These are phyloP conservation scores for Hippoglossus stenolepis DNA, from an alignment of 2,113 vertebrate genomes.

Conservation along the genomic window DNA sequence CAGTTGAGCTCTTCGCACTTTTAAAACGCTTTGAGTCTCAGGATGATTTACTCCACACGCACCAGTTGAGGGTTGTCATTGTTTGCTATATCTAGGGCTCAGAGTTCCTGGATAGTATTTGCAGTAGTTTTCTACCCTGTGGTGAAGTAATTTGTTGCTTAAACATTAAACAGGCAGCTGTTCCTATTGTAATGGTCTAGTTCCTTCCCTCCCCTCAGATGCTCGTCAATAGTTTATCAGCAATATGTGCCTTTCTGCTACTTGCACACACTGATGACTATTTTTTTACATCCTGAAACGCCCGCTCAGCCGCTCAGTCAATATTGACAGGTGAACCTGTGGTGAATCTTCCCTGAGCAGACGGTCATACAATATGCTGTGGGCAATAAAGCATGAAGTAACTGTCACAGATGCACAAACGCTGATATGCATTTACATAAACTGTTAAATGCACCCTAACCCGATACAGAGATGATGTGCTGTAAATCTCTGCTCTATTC, in stretches of 20 bases:
- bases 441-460: background rate
- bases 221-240: constrained; percentile 1
- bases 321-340: constrained; percentile 53
- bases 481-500: background rate
- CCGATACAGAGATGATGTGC: no score
- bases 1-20: background rate
- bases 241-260: background rate
- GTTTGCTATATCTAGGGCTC: background rate
- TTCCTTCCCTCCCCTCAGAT: background rate
- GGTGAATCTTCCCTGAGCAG: constrained; percentile 11
- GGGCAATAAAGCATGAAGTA: constrained; percentile 22
- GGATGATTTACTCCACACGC: background rate
- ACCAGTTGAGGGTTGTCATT: background rate
- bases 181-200: background rate
- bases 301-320: constrained; percentile 19
- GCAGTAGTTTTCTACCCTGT: background rate
- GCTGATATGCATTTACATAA: background rate
- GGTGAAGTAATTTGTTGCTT: background rate
- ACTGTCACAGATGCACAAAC: constrained; percentile 8
- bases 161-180: background rate
- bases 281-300: constrained; percentile 8
- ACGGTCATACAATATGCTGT: constrained; percentile 9
- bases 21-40: background rate
- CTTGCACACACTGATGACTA: constrained; percentile 2
- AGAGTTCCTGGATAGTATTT: background rate